phyloP scores from a whole-genome alignment of 1,140 invertebrate species.

The Lordiphosa clarofinis region DNA sequence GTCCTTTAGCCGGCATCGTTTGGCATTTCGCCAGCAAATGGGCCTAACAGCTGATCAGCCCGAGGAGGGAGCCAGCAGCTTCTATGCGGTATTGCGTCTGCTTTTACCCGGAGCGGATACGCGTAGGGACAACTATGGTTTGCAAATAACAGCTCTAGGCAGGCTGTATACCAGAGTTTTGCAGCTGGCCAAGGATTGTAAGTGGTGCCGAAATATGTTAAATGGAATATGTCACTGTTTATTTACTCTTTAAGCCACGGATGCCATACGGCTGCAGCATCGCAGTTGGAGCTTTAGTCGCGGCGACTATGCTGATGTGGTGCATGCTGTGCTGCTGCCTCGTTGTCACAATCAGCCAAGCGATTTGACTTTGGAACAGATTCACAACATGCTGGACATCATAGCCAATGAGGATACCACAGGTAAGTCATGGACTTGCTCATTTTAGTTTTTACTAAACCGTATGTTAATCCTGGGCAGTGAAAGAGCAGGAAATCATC shows the following conservation, averaged over 20 bases:
- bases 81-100: slow-evolving; percentile 87
- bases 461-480: background rate
- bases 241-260: slow-evolving; percentile 78
- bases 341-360: slow-evolving; percentile 81
- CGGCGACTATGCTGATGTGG: slow-evolving; percentile 87
- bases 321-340: slow-evolving; percentile 85
- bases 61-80: slow-evolving; percentile 80
- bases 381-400: slow-evolving; percentile 86
- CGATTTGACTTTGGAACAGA: slow-evolving; percentile 82
- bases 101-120: slow-evolving; percentile 86
- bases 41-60: slow-evolving; percentile 6
- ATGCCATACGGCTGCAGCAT: slow-evolving; percentile 85
- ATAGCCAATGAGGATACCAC: slow-evolving; percentile 83
- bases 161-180: slow-evolving; percentile 86
- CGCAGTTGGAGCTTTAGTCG: slow-evolving; percentile 81
- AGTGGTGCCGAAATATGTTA: background rate
- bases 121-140: slow-evolving; percentile 83
- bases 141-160: slow-evolving; percentile 85
- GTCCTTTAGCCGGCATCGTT: slow-evolving; percentile 62
- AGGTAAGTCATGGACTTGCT: slow-evolving; percentile 26
- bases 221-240: background rate
- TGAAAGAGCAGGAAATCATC: slow-evolving; percentile 81
- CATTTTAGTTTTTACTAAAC: slow-evolving; percentile 5
- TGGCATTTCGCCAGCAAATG: slow-evolving; percentile 38
- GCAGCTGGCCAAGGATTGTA: slow-evolving; percentile 83